Base-by-base conservation (phyloP, 2,888 invertebrate species). In the Parascotia fuliginaria region DNA sequence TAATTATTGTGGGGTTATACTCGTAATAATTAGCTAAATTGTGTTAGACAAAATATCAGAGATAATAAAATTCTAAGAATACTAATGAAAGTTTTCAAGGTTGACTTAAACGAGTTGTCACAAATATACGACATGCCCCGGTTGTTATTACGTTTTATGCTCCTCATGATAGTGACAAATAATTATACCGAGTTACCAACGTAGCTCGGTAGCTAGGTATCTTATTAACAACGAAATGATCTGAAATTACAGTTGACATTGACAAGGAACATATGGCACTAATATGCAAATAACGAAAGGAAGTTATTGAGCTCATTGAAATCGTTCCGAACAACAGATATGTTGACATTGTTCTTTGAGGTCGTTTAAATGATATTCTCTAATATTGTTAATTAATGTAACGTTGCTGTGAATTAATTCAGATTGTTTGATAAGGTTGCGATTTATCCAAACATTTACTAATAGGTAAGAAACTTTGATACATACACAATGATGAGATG, bases 251-350 rank as follows among this genome's bases (percentile, higher is more conserved):
- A 16, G 42, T 47, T 59, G 64, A 67, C 65, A 65, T 69, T 77
- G 67, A 60, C 42, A 44, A 55, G 55, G 54, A 54, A 55, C 50
- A 55, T 19, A 61, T 60, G 49, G 59, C 59, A 61, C 55, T 64
- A 56, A 66, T 65, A 56, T 42, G 37, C 31, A 52, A 48, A 42
- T 63, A 56, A 62, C 51, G 55, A 57, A 57, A 68, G 66, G 64
- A 63, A 70, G 65, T 65, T 65, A 77, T 80, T 80, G 69, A 72
- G 70, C 67, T 73, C 70, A 75, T 77, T 79, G 72, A 70, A 64
- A 64, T 65, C 54, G 58, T 48, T 73, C 71, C 43, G 42, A 53
- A 72, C 66, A 78, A 75, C 67, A 55, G 65, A 62, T 62, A 64
- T 64, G 63, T 68, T 70, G 59, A 54, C 62, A 66, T 50, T 60